Base-by-base conservation (phyloP, 2,888 invertebrate genomes). In the Polyploca ridens region DNA sequence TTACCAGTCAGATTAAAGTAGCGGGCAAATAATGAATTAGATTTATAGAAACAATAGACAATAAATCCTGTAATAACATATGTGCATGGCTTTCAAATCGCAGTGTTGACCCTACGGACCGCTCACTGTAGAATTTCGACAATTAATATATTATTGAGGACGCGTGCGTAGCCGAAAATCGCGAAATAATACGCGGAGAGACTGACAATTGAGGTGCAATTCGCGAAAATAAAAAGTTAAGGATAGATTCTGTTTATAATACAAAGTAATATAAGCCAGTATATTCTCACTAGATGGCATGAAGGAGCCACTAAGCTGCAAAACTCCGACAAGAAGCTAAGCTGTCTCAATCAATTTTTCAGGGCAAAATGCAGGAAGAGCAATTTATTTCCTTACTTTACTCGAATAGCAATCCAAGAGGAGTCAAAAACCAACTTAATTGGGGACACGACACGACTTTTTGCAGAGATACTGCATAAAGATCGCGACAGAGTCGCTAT, bases 141-240 rank as follows among this genome's bases (percentile, higher is more conserved):
- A 81, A 82, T 81, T 75, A 76, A 77, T 84, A 70, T 66, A 62
- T 68, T 77, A 84, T 84, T 83, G 79, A 76, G 83, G 76, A 65
- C 79, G 82, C 84, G 79, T 77, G 68, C 79, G 71, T 68, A 57
- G 68, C 57, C 67, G 66, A 70, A 74, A 77, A 71, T 80, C 78
- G 83, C 82, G 77, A 76, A 79, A 81, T 60, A 61, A 54, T 16
- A 62, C 75, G 69, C 65, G 73, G 49, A 60, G 59, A 33, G 82
- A 71, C 78, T 83, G 63, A 19, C 41, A 69, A 83, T 61, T 11
- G 65, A 65, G 60, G 63, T 62, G 68, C 65, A 69, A 63, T 65
- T 70, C 46, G 72, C 72, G 70, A 72, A 68, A 75, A 72, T 71
- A 70, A 69, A 63, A 65, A 69, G 69, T 63, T 65, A 70, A 76